Evolutionary conservation across 2,113 vertebrate genomes (phyloP).

Genomic region (Callaeas wilsoni): DNA sequence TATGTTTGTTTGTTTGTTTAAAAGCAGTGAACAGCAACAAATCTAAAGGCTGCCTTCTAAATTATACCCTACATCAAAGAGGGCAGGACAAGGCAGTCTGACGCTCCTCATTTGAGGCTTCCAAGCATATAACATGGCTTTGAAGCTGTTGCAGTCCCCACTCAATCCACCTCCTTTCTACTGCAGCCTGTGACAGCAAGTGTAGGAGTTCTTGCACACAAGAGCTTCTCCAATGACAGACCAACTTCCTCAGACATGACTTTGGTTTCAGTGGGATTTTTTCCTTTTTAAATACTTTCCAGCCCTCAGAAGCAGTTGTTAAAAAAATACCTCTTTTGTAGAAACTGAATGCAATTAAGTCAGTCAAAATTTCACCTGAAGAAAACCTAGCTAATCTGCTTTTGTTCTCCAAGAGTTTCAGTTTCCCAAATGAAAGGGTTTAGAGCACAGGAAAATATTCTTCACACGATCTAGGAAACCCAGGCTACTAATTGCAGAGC

Average conservation of each 20-base stretch:
- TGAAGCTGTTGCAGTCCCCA: not conserved
- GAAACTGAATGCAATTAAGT: not conserved
- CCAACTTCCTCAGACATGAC: not conserved
- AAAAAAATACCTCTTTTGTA: not conserved
- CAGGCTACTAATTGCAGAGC: not conserved
- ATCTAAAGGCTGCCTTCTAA: not conserved
- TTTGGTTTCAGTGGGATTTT: not conserved
- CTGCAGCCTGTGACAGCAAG: not conserved
- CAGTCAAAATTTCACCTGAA: not conserved
- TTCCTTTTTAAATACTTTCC: not conserved
- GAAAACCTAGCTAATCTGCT: conserved; percentile 19
- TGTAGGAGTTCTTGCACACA: not conserved
- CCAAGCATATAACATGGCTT: not conserved
- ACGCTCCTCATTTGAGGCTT: not conserved
- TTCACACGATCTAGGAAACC: not conserved
- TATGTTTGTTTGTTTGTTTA: not conserved
- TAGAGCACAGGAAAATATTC: not conserved
- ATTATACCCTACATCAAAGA: not conserved
- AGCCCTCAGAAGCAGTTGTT: not conserved
- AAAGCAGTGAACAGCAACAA: not conserved
- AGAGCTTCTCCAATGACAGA: not conserved
- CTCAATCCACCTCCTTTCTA: not conserved
- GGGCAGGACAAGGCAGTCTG: not conserved
- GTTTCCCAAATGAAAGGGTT: not conserved
- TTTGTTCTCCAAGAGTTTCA: conserved; percentile 23